Evolutionary conservation across 2,797 vertebrate species (phyloP).

Genomic region (Antrozous pallidus): DNA sequence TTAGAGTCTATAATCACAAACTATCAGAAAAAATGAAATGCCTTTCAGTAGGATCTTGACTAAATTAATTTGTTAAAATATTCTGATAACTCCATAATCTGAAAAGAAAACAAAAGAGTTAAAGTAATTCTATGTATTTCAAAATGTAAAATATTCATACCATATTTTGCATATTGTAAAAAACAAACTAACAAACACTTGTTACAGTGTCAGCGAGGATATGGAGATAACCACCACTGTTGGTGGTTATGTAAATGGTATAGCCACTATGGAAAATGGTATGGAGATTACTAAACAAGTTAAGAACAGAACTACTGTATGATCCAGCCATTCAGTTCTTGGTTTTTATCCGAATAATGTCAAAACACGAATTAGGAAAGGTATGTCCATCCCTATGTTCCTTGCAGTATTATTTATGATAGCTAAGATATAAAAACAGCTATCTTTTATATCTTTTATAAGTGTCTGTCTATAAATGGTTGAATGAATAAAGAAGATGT

Average conservation of each 20-base stretch:
- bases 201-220: neutral
- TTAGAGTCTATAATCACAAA: neutral
- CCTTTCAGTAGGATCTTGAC: neutral
- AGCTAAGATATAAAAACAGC: neutral
- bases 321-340: neutral
- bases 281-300: neutral
- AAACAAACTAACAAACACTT: neutral
- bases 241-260: neutral
- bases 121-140: neutral
- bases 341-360: neutral
- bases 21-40: neutral
- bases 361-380: neutral
- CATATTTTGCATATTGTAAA: neutral
- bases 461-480: neutral
- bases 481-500: neutral
- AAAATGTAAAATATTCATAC: neutral
- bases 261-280: neutral
- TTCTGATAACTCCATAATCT: neutral
- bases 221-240: neutral
- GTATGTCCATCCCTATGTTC: neutral
- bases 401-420: neutral
- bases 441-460: no score
- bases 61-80: neutral
- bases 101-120: neutral
- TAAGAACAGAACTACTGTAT: neutral